Conservation (phyloP, 2,888 invertebrate genomes). For the Cephus rjabovi region DNA sequence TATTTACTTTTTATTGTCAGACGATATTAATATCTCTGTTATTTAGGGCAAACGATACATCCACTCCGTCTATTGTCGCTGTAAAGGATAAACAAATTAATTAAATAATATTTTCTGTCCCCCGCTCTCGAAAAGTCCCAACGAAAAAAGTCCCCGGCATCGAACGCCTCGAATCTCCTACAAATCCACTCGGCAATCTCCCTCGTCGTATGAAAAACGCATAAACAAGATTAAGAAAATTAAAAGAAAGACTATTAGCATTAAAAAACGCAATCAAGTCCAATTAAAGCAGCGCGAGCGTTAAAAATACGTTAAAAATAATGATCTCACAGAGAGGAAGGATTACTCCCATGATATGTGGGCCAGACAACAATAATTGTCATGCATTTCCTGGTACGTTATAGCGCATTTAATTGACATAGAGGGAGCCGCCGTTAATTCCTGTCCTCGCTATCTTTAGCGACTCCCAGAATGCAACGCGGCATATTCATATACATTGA, state of each 20-base stretch:
- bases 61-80: neutral
- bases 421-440: slow-evolving; percentile 48
- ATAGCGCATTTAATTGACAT: slow-evolving; percentile 53
- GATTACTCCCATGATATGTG: slow-evolving; percentile 31
- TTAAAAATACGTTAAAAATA: neutral
- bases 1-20: neutral
- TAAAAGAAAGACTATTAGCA: neutral
- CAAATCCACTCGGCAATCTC: slow-evolving; percentile 8
- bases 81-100: neutral
- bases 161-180: neutral
- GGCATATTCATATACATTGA: neutral
- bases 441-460: slow-evolving; percentile 26
- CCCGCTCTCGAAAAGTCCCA: accelerated
- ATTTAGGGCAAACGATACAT: neutral
- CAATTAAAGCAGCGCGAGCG: neutral
- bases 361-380: slow-evolving; percentile 61
- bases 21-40: neutral
- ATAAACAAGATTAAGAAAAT: neutral
- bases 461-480: neutral
- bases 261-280: neutral
- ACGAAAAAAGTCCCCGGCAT: neutral
- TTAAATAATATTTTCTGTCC: neutral
- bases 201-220: neutral
- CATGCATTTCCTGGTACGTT: slow-evolving; percentile 58
- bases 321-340: neutral